Percentiles rank a stretch among this genome's conserved stretches.
Conservation (phyloP, 2,797 vertebrate species). For the Acomys russatus region DNA sequence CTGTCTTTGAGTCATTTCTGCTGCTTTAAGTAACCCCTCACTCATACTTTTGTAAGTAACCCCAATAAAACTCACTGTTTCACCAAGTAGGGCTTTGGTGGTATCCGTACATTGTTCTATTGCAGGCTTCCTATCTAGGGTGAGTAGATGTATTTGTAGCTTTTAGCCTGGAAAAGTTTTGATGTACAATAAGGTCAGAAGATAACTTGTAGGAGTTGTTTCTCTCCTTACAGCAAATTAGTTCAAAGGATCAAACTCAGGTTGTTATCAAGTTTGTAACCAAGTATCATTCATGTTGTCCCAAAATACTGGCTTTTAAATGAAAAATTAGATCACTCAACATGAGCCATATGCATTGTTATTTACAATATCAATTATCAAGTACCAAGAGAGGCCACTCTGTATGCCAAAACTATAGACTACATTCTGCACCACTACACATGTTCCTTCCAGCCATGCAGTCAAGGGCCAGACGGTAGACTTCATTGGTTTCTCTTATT, state of each 20-base stretch:
- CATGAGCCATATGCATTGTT: neutral
- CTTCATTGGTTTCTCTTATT: constrained; percentile 45
- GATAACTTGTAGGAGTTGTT: too few relatives aligned
- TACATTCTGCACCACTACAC: neutral
- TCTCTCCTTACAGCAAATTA: neutral
- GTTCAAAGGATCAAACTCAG: neutral
- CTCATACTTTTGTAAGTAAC: neutral
- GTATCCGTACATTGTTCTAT: neutral
- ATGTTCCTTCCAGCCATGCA: neutral
- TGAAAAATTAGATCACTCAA: neutral
- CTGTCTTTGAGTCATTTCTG: neutral
- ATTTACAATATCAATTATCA: neutral
- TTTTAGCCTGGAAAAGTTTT: neutral
- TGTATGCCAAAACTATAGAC: neutral
- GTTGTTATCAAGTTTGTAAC: neutral
- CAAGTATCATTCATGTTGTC: neutral
- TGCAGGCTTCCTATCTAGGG: neutral
- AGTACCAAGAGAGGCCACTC: neutral
- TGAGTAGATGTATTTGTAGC: neutral
- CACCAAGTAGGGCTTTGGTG: neutral
- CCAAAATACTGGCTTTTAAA: neutral
- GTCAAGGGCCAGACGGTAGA: neutral
- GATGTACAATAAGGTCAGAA: neutral
- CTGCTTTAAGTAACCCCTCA: neutral
- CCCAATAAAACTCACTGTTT: neutral